Conservation (phyloP, 1,140 invertebrate species). For the Marisa cornuarietis region DNA sequence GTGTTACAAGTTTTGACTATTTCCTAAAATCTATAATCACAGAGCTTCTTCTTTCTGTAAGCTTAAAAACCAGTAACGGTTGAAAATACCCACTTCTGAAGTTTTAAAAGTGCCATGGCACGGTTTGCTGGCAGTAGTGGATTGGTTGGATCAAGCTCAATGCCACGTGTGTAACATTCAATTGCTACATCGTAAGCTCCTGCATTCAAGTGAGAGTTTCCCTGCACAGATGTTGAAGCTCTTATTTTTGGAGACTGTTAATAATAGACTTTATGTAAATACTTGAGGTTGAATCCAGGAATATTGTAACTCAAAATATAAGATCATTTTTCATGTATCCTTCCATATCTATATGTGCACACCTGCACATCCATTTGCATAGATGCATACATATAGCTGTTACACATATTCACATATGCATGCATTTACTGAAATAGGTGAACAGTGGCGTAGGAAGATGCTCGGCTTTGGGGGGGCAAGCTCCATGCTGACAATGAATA, state of each 20-base stretch:
- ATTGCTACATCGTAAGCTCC: constrained; percentile 84
- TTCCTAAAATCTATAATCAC: no score
- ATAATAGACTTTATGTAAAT: not conserved
- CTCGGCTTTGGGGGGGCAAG: no score
- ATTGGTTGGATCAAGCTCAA: constrained; percentile 80
- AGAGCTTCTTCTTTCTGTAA: no score
- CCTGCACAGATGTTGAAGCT: constrained; percentile 67
- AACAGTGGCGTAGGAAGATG: no score
- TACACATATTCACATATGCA: not conserved
- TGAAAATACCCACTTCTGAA: constrained; percentile 74
- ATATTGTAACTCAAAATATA: no score
- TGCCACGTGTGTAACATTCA: constrained; percentile 81
- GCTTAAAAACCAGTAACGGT: no score
- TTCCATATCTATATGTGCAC: not conserved
- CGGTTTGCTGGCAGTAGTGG: constrained; percentile 87
- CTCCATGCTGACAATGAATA: no score
- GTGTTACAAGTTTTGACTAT: no score
- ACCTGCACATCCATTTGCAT: not conserved
- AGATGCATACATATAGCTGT: not conserved
- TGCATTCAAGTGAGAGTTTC: constrained; percentile 83
- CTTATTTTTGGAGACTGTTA: constrained; percentile 19
- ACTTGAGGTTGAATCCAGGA: not conserved
- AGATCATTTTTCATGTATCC: no score
- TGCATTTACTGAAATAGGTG: not conserved
- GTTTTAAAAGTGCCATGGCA: constrained; percentile 86